Base-by-base conservation (phyloP, 2,888 invertebrate species). In the Punctoribates punctum region DNA sequence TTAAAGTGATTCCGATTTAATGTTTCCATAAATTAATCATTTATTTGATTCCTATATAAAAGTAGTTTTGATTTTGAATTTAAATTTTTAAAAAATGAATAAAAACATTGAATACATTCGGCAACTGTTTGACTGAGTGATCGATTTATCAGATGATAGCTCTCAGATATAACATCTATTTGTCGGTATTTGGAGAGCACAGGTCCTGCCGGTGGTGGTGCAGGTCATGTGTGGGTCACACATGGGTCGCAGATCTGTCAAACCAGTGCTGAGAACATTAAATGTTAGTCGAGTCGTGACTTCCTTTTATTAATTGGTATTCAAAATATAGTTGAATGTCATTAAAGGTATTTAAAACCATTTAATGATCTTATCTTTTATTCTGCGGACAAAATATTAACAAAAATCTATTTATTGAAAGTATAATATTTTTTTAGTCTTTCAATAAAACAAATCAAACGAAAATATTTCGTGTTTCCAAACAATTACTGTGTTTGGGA, bases 261-360 rank as follows among this genome's bases (percentile, higher is more conserved):
- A 57, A 25, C 57, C 57, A 57, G 57, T 57, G 57, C 57, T 23
- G 57, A 23, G 23, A 57, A 57, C 57, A 57, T 25, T 57, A 25
- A 20, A 3, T 20, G 13, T 57, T 57, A 57, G 25, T 57, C 25
- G n/a, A 62, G 62, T 62, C 62, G 27, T 62, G 29, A 62, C 62
- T 62, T 62, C 62, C 29, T 62, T 34, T 29, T 62, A 34, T 62
- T 62, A 29, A 29, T 62, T 29, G 29, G 17, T 15, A 62, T 54
- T 54, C 54, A 54, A 20, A 54, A 54, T 20, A 11, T 54, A 60
- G 15, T 60, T 60, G 60, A 60, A 60, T 60, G 60, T 60, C 60
- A 60, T 60, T 60, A 54, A 54, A 54, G n/a, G 4, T 20, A 54
- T 20, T 51, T 46, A 46, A 46, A 46, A 11, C 9, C 8, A 46